Base-by-base conservation (phyloP, 2,113 vertebrate genomes). In the Salvelinus namaycush region DNA sequence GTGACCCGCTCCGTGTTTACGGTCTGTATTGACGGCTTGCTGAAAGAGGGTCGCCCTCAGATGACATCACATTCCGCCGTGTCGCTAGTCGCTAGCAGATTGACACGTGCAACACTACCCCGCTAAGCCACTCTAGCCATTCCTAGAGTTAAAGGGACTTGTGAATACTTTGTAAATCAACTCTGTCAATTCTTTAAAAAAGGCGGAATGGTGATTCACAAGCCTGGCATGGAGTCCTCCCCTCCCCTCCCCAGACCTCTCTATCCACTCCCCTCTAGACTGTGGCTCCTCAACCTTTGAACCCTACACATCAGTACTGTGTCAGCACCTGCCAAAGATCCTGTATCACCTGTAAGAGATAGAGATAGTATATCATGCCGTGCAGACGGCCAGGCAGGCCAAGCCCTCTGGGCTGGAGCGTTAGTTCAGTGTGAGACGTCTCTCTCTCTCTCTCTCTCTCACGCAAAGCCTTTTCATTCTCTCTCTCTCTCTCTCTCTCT, bases 31-130 rank as follows among this genome's bases (percentile, higher is more conserved):
- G 82, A 68, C n/a, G 13, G 11, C 76, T 49, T 26, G 76, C 76
- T 70, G 75, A 73, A 83, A 69, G 59, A 62, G 69, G 84, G 84
- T 88, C 81, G 82, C 70, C 75, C 29, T 79, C 29, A 64, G 4
- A n/a, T 82, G 79, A 84, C 86, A 82, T 86, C 67, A 73, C 86
- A 86, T 88, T 87, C 81, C 78, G 80, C 73, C 9, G 60, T 77
- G 75, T 75, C 39, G 66, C 79, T 84, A 79, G 85, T 57, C 72
- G 72, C 67, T 1, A 26, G 81, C 59, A 20, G 2, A 44, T 31
- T 82, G 83, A 82, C 82, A 77, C 68, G 31, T 4, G 68, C 72
- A 79, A 68, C 74, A 75, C 70, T 62, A 79, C 74, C 72, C n/a
- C 60, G 51, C 16, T 18, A 5, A 54, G 51, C 31, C 78, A 73